Evolutionary conservation across 2,797 vertebrate species (phyloP).

Genomic region (Ctenochaetus hawaiiensis): DNA sequence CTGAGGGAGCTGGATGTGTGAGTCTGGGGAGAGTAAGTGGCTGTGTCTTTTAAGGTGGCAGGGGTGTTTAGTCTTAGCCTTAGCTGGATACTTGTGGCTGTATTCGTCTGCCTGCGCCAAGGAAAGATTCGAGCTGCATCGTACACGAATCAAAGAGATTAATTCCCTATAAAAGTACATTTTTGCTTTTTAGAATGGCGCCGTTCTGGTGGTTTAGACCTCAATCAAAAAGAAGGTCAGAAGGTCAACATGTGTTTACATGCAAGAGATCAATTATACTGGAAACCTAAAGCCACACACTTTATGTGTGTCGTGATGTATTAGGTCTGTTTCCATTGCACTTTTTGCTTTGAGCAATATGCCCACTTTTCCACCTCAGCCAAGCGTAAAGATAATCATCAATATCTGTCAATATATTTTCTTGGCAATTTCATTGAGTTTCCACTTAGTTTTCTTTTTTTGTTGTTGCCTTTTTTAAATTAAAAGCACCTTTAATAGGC

Average conservation of each 20-base stretch:
- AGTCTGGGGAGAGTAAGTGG: conserved; percentile 77
- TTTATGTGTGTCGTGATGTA: too few relatives aligned
- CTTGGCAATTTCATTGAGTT: background rate
- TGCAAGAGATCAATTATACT: background rate
- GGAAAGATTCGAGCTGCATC: conserved; percentile 54
- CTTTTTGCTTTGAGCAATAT: too few relatives aligned
- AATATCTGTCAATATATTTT: too few relatives aligned
- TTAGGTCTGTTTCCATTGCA: too few relatives aligned
- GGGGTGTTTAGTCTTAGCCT: conserved; percentile 75
- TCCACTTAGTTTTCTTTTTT: background rate
- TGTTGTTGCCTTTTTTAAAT: too few relatives aligned
- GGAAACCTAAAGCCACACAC: background rate
- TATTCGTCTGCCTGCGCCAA: conserved; percentile 62
- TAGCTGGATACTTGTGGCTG: conserved; percentile 67
- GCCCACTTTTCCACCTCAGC: too few relatives aligned
- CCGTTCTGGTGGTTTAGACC: conserved; percentile 24
- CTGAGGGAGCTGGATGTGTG: conserved; percentile 58
- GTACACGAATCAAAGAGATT: conserved; percentile 60
- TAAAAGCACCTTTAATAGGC: background rate
- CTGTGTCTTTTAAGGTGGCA: conserved; percentile 77
- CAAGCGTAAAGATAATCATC: too few relatives aligned
- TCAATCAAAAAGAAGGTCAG: conserved; percentile 28
- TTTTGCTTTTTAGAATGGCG: conserved; percentile 49
- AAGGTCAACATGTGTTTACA: background rate
- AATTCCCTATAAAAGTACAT: conserved; percentile 54